Conservation (phyloP, 2,113 vertebrate species). For the Pholis gunnellus region DNA sequence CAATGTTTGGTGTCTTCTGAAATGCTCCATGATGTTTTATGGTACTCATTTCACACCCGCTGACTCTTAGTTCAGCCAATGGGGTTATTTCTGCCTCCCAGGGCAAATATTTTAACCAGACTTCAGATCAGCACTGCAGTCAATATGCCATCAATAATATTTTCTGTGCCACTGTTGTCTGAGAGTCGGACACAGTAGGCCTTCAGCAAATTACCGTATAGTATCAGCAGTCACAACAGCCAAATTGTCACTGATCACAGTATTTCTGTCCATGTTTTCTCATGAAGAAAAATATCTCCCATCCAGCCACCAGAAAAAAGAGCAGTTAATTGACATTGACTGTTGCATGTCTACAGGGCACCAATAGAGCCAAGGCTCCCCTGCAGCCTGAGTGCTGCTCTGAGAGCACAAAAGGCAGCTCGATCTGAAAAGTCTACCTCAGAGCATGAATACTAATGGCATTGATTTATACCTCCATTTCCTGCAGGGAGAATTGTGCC, state of each 20-base stretch:
- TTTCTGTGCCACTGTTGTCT: background rate
- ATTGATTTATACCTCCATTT: constrained; percentile 77
- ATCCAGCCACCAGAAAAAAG: constrained; percentile 12
- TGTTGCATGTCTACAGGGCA: constrained; percentile 70
- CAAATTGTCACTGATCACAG: background rate
- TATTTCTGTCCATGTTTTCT: background rate
- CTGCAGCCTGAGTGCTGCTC: constrained; percentile 72
- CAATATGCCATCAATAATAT: background rate
- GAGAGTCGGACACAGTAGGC: background rate
- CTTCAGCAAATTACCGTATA: background rate
- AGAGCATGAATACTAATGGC: constrained; percentile 78
- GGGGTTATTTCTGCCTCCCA: background rate
- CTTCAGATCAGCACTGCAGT: background rate
- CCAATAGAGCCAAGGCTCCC: constrained; percentile 59
- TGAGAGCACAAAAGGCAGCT: constrained; percentile 63
- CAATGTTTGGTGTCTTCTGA: background rate
- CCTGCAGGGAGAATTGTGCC: constrained; percentile 61
- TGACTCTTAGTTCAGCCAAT: background rate
- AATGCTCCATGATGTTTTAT: background rate
- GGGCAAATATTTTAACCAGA: background rate
- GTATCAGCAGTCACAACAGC: background rate
- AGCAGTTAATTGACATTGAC: constrained; percentile 78
- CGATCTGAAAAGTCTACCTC: constrained; percentile 69
- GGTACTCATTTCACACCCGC: background rate
- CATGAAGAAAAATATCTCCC: background rate